A percentile compares a stretch with the other conserved stretches of the same genome.
phyloP scores from a whole-genome alignment of 2,797 vertebrate species.

The Ficedula albicollis region DNA sequence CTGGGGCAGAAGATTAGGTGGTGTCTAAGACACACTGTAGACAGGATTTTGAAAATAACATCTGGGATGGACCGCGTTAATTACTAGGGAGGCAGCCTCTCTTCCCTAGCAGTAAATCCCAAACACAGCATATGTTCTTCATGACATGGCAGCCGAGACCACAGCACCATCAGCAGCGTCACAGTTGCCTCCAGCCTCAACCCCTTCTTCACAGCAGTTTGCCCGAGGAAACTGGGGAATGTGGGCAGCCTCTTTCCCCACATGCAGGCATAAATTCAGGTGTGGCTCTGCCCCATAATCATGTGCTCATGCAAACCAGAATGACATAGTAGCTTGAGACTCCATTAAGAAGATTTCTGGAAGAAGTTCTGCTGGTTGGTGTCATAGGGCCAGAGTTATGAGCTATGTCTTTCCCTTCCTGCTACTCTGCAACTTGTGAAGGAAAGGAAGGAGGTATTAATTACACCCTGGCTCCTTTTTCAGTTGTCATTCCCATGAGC shows the following conservation, averaged over 20 bases:
- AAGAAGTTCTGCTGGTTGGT: background rate
- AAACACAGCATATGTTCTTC: background rate
- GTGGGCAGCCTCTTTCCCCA: background rate
- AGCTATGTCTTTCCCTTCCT: background rate
- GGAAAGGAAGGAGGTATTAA: background rate
- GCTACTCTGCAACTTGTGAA: background rate
- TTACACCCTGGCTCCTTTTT: background rate
- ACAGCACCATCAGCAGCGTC: fast-evolving
- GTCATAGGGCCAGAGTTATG: background rate
- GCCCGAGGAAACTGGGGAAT: fast-evolving
- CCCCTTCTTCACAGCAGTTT: background rate
- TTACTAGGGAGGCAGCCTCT: background rate
- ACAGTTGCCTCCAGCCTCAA: background rate
- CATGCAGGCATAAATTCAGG: background rate
- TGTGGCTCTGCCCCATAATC: background rate
- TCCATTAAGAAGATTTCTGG: background rate
- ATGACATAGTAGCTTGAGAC: background rate
- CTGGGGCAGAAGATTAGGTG: background rate
- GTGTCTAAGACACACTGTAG: background rate
- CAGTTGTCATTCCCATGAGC: background rate
- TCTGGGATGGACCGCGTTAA: background rate
- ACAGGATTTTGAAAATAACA: background rate
- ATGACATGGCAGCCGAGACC: background rate
- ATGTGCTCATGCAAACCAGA: background rate
- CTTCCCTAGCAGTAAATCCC: background rate